A percentile compares a stretch with the other conserved stretches of the same genome.
Evolutionary conservation across 2,888 invertebrate species (phyloP).

Genomic region (Ecliptopera silaceata): DNA sequence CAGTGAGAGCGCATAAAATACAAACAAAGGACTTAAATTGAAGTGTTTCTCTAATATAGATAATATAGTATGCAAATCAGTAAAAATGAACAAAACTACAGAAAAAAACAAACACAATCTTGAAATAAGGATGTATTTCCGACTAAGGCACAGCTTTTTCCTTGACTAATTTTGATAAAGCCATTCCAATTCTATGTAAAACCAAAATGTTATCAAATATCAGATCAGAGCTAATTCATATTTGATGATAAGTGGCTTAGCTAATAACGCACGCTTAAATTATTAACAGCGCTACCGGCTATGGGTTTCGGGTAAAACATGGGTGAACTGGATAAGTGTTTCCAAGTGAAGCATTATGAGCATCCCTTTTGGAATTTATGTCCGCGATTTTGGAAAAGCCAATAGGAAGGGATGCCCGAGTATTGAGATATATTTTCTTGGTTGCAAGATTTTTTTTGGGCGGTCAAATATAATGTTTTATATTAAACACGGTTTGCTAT

Average conservation of each 20-base stretch:
- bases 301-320: slow-evolving; percentile 37
- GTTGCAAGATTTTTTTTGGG: not conserved
- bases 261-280: slow-evolving; percentile 44
- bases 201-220: slow-evolving; percentile 49
- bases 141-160: not conserved
- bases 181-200: slow-evolving; percentile 27
- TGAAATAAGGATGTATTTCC: not conserved
- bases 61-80: no score
- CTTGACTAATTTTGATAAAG: slow-evolving; percentile 1
- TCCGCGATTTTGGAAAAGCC: slow-evolving; percentile 25
- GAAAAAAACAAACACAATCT: no score
- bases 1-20: no score
- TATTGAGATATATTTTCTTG: slow-evolving; percentile 6
- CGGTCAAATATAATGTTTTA: not conserved
- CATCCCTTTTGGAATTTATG: slow-evolving; percentile 37
- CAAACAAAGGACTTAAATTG: no score
- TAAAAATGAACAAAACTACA: no score
- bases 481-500: no score
- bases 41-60: no score
- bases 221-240: slow-evolving; percentile 48
- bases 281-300: slow-evolving; percentile 41
- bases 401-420: slow-evolving; percentile 21
- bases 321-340: slow-evolving; percentile 29
- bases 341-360: slow-evolving; percentile 31
- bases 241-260: slow-evolving; percentile 48